A percentile compares a stretch with the other conserved stretches of the same genome.
Evolutionary conservation across 2,797 vertebrate genomes (phyloP).

Genomic region (Champsocephalus esox): DNA sequence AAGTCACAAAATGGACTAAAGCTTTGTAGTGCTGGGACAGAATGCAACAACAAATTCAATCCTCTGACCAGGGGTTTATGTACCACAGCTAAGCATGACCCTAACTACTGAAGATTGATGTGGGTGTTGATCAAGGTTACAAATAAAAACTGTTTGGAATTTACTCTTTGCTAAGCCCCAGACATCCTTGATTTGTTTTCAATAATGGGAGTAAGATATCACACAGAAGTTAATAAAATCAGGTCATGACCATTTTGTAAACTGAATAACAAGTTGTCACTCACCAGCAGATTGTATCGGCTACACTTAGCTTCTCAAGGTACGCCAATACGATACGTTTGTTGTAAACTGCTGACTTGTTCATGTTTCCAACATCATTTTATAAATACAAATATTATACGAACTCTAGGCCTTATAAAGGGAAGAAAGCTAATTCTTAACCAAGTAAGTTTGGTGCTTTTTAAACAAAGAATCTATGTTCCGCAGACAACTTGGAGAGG

Average conservation of each 20-base stretch:
- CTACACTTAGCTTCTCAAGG: neutral
- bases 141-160: neutral
- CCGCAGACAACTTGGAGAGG: no score
- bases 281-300: neutral
- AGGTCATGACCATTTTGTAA: neutral
- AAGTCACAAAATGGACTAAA: constrained; percentile 65
- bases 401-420: no score
- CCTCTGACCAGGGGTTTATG: constrained; percentile 5
- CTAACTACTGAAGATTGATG: neutral
- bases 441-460: no score
- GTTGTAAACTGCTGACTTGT: neutral
- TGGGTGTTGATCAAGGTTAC: neutral
- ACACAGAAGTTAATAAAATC: no score
- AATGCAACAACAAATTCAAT: constrained; percentile 3
- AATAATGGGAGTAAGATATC: neutral
- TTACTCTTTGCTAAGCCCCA: neutral
- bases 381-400: neutral
- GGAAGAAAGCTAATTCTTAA: no score
- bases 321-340: no score
- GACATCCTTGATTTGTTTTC: neutral
- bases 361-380: neutral
- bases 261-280: neutral
- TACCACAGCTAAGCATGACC: neutral
- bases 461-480: no score
- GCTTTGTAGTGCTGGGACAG: constrained; percentile 37